Evolutionary conservation across 2,888 invertebrate species (phyloP), one percentile per base, ranked within the genome.

Genomic region (Lordiphosa fenestrarum): DNA sequence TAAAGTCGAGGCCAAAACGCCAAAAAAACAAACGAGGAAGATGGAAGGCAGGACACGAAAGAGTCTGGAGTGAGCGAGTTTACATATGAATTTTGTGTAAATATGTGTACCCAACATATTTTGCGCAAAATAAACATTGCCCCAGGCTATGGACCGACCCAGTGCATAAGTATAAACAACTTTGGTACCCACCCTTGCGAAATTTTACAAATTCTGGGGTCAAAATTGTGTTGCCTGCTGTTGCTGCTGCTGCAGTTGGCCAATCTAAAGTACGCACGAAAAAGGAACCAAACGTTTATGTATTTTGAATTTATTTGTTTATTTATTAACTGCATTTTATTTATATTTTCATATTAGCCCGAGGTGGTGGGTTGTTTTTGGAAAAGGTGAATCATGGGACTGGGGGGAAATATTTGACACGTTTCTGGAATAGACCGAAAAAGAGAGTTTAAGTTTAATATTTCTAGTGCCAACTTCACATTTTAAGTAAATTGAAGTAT

Each of bases 241-340:
- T n/a, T n/a, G n/a, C n/a, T n/a, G n/a, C 44, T 36, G 19, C 47
- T 49, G 62, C 54, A 62, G 25, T 48, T 35, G 48, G 38, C 48
- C 25, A 25, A 7, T 7, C 25, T 25, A 7, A 10, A 10, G 10
- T 25, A 10, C 9, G 30, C n/a, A 30, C 9, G 0, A 4, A 10
- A 10, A 9, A 10, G 30, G 30, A 49, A 55, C 49, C 44, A 12
- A 51, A 36, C 40, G 62, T 69, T 67, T 77, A 84, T 77, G 65
- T 75, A 71, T 73, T 70, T 84, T 66, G 81, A 84, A 84, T 84
- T 69, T 85, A 74, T 84, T 85, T 84, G 84, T 78, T 84, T 84
- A 85, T 73, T 84, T 84, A 78, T 76, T 84, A 85, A 78, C 82
- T 84, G 78, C 78, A 85, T 69, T 77, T 68, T 71, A 78, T 78